Evolutionary conservation across 2,888 invertebrate genomes (phyloP).

Genomic region (Drosophila leonis): DNA sequence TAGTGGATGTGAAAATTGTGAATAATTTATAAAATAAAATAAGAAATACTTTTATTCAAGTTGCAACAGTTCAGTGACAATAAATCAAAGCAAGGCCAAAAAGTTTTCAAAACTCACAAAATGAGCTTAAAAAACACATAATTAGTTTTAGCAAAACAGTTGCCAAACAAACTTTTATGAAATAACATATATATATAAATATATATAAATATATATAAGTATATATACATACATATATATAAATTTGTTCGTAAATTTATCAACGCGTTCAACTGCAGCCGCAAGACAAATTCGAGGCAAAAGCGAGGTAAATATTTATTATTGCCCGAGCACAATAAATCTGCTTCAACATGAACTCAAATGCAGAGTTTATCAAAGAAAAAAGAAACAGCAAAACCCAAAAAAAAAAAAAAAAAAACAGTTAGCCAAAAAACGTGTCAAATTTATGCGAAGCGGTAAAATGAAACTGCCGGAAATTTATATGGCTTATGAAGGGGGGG

Average conservation of each 20-base stretch:
- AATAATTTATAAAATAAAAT: background rate
- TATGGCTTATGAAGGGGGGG: slow-evolving; percentile 63
- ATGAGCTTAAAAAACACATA: slow-evolving; percentile 14
- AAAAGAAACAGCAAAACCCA: slow-evolving; percentile 9
- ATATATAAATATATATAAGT: background rate
- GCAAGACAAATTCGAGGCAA: slow-evolving; percentile 8
- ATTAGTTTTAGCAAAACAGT: background rate
- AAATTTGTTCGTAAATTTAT: background rate
- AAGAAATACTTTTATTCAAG: background rate
- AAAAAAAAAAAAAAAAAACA: slow-evolving; percentile 17
- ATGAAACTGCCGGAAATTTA: slow-evolving; percentile 73
- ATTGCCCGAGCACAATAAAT: slow-evolving; percentile 56
- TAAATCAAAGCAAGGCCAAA: slow-evolving; percentile 8
- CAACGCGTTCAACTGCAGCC: background rate
- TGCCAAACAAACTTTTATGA: background rate
- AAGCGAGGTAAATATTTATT: slow-evolving; percentile 68
- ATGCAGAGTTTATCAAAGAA: slow-evolving; percentile 22
- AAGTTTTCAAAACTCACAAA: background rate
- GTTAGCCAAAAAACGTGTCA: slow-evolving; percentile 39
- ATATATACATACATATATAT: background rate
- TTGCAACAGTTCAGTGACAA: slow-evolving; percentile 9
- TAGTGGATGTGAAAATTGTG: slow-evolving; percentile 7
- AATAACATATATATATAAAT: background rate
- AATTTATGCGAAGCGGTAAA: slow-evolving; percentile 70
- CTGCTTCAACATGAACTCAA: slow-evolving; percentile 56